Base-by-base conservation (phyloP, 2,797 vertebrate species). In the Picus viridis region DNA sequence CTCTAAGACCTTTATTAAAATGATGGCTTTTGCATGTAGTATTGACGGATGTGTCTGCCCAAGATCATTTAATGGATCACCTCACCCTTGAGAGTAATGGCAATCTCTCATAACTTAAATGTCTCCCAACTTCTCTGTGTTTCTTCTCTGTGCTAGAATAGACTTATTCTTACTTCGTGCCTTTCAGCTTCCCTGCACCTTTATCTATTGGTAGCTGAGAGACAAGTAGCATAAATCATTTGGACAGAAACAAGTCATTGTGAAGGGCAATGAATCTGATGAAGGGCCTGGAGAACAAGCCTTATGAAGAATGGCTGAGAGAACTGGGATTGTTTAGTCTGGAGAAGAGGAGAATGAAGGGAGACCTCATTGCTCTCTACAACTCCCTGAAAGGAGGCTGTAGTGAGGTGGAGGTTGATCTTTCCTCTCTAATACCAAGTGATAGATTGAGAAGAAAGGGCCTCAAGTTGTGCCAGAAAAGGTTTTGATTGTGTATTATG, bases 1-100 rank as follows among this genome's bases (percentile, higher is more conserved):
- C 49, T 69, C 41, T 90, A 43, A 77, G 77, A 84, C 65, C 79
- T 88, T 88, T 80, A 90, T 88, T 94, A 93, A 90, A 74, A 70
- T 56, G 54, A 88, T 30, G 54, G 54, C 2, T 57, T 77, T 74
- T 47, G 24, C 43, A 51, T 61, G 49, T 89, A 75, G 54, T 82
- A 87, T 80, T 93, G 91, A 91, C 89, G 85, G 72, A 83, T 1
- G 5, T 73, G 79, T 87, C 84, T 93, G 58, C 41, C 78, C 45
- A 20, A 76, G 69, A 86, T 77, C 51, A 15, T 92, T 76, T 76
- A 86, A 84, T 88, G 77, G 76, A 90, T 95, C 74, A 78, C 53
- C 61, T 83, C 49, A 32, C 32, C 18, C 2, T 2, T 58, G 61
- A n/a, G 86, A 76, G 82, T 71, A 83, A 83, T 47, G 57, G 14